Evolutionary conservation across 2,888 invertebrate species (phyloP), one percentile per base, ranked within the genome.

Genomic region (Macrophya annulata): DNA sequence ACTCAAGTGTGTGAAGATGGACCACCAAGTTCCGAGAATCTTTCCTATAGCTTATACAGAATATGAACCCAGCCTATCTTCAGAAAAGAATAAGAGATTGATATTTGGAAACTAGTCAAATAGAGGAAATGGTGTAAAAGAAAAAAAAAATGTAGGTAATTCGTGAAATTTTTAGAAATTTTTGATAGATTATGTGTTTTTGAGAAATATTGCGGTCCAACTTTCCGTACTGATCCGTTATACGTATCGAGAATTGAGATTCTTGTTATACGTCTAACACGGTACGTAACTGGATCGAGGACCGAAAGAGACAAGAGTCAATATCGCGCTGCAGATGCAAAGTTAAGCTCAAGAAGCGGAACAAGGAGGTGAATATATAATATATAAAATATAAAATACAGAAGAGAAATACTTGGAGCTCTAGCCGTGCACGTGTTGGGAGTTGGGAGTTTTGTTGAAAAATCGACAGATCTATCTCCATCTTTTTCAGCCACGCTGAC

Each of bases 311-410:
- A 77, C 51, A 77, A 77, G 55, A 77, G 77, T n/a, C 77, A 77
- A 55, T 51, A 77, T 77, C 77, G 31, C 55, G 31, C 51, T 17
- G 62, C 31, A 55, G 25, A 31, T 15, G 55, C 37, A 4, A 77
- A 77, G 51, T 77, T 77, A 31, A 77, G 55, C 17, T 77, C 77
- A 77, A 55, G 55, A 77, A 55, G 77, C 48, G 77, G 77, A 74
- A 74, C 74, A 74, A 74, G 74, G 21, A 51, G 51, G 37, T 37
- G 55, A 77, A 77, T 77, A 77, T 74, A 74, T 43, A 31, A 55
- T 55, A 72, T 43, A 55, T n/a, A 55, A 55, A 77, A 77, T 77
- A 31, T 77, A 25, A 77, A 77, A 77, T 77, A 37, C 55, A 55
- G 51, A 37, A 51, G 55, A n/a, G 77, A 55, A 48, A 51, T 77